Conservation (phyloP, 2,113 vertebrate species). For the Corydoras sp. region DNA sequence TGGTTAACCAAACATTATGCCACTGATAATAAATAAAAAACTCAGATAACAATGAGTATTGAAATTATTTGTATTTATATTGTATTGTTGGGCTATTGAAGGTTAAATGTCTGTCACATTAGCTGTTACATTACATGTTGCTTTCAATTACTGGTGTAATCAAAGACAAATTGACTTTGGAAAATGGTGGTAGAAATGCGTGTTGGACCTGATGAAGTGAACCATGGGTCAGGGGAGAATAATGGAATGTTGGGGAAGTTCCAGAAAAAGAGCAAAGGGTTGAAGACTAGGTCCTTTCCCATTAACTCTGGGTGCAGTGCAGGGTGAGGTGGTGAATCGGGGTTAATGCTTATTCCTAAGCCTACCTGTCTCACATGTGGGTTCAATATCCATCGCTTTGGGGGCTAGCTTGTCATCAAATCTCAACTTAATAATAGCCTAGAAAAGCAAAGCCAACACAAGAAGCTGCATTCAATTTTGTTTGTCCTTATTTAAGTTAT, state of each 20-base stretch:
- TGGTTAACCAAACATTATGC: no score
- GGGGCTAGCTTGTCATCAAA: slow-evolving; percentile 11
- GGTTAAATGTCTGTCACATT: no score
- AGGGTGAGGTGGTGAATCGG: slow-evolving; percentile 41
- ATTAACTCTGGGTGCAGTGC: slow-evolving; percentile 57
- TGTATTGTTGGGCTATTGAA: no score
- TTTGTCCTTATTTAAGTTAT: no score
- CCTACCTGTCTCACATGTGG: slow-evolving; percentile 17
- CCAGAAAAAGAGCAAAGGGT: slow-evolving; percentile 39
- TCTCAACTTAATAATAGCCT: slow-evolving; percentile 21
- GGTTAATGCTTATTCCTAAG: slow-evolving; percentile 48
- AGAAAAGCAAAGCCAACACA: no score
- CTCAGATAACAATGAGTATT: no score
- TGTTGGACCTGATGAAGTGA: slow-evolving; percentile 46
- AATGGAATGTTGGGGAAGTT: slow-evolving; percentile 57
- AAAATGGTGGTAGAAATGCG: slow-evolving; percentile 9
- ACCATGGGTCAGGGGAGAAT: slow-evolving; percentile 50
- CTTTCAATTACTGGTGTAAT: background rate
- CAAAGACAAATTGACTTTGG: slow-evolving; percentile 39
- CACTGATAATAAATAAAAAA: no score
- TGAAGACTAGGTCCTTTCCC: slow-evolving; percentile 62
- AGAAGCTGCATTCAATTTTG: no score
- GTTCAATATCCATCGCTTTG: slow-evolving; percentile 28
- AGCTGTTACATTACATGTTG: no score
- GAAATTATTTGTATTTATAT: no score